Conservation (phyloP, 2,797 vertebrate species). For the Apodemus agrarius region DNA sequence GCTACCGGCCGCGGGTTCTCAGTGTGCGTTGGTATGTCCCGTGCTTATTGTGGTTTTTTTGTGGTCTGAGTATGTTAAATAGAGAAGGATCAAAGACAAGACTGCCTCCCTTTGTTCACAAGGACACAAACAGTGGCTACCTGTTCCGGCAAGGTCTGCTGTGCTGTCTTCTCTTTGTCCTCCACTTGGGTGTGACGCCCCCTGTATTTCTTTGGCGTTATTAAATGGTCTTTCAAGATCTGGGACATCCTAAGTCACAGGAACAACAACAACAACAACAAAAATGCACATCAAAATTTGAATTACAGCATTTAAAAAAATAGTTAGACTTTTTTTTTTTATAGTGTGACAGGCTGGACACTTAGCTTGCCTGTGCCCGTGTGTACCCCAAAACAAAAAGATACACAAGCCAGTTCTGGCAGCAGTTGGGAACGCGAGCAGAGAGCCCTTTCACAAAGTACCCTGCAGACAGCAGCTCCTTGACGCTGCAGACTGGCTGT, state of each 20-base stretch:
- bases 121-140: fast-evolving
- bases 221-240: background rate
- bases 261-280: background rate
- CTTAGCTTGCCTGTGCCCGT: too few species aligned
- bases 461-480: background rate
- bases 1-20: fast-evolving
- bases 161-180: background rate
- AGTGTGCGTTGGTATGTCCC: fast-evolving
- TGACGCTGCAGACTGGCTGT: background rate
- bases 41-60: fast-evolving
- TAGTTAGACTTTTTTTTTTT: background rate
- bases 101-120: background rate
- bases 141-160: background rate
- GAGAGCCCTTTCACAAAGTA: background rate
- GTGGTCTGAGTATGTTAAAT: fast-evolving
- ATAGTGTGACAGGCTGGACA: too few species aligned
- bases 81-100: background rate
- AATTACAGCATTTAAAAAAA: background rate
- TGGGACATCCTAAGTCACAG: background rate
- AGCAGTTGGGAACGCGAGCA: background rate
- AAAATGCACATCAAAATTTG: background rate
- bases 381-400: background rate
- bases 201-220: background rate
- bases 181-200: background rate
- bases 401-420: fast-evolving